phyloP scores from a whole-genome alignment of 2,888 invertebrate species.

The Leptodirus hochenwartii region DNA sequence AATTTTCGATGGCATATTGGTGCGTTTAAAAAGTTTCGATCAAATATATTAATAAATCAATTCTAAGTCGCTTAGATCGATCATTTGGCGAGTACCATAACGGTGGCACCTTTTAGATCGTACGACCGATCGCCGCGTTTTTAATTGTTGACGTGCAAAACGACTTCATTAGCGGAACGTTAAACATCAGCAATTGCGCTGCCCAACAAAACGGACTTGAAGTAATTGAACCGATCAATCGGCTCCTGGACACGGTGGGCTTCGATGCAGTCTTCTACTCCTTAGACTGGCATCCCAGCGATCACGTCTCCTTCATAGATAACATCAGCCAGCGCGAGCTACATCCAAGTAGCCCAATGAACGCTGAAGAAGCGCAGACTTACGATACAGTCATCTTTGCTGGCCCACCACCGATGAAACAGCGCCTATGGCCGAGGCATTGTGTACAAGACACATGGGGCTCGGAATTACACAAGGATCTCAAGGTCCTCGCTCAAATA shows the following conservation, averaged over 20 bases:
- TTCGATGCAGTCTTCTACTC: slow-evolving; percentile 88
- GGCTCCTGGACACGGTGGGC: slow-evolving; percentile 55
- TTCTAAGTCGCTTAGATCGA: no score
- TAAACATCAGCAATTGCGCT: slow-evolving; percentile 84
- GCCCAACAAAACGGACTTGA: slow-evolving; percentile 81
- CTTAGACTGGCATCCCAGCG: slow-evolving; percentile 91
- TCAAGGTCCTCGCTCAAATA: slow-evolving; percentile 60
- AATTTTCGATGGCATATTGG: no score
- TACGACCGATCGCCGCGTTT: slow-evolving; percentile 73
- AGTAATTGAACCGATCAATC: slow-evolving; percentile 84
- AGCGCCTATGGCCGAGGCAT: slow-evolving; percentile 89
- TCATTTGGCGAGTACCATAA: no score
- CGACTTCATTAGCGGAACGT: slow-evolving; percentile 88
- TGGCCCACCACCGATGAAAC: slow-evolving; percentile 68
- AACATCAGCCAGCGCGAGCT: slow-evolving; percentile 64
- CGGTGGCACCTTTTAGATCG: slow-evolving; percentile 58
- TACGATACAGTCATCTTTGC: slow-evolving; percentile 90
- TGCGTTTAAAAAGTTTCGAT: no score
- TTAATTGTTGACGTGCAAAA: slow-evolving; percentile 95
- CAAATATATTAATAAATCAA: no score
- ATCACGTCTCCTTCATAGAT: slow-evolving; percentile 93
- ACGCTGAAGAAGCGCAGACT: slow-evolving; percentile 57
- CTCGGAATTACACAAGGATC: slow-evolving; percentile 75
- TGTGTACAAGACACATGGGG: slow-evolving; percentile 95
- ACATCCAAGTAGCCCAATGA: slow-evolving; percentile 52